These are phyloP conservation scores for Podotricha telesiphe DNA, from an alignment of 2,888 invertebrate species.

Conservation along the genomic window DNA sequence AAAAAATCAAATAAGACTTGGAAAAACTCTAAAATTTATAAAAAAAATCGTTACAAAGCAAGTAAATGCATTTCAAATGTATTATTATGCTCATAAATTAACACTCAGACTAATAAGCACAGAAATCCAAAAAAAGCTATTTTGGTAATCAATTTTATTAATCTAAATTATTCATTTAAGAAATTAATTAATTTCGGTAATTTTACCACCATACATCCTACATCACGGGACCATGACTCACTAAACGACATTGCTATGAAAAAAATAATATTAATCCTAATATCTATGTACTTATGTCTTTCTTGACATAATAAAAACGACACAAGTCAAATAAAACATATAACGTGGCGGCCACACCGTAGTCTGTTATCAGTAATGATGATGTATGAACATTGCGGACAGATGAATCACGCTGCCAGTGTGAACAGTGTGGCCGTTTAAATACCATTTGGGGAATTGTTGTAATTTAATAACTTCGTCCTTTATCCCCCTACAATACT, in stretches of 20 bases:
- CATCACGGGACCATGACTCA: neutral
- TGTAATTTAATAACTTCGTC: too few relatives aligned
- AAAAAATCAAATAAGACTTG: too few relatives aligned
- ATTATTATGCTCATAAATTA: neutral
- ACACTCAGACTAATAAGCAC: neutral
- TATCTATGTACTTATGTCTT: conserved; percentile 1
- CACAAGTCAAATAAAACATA: conserved; percentile 32
- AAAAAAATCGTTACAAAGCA: too few relatives aligned
- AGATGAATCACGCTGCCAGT: conserved; percentile 36
- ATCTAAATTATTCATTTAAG: too few relatives aligned
- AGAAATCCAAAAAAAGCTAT: neutral
- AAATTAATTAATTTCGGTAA: too few relatives aligned
- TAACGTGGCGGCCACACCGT: conserved; percentile 20
- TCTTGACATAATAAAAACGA: conserved; percentile 24
- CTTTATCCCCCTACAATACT: too few relatives aligned
- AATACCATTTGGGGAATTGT: too few relatives aligned
- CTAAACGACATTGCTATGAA: neutral
- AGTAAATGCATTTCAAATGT: too few relatives aligned
- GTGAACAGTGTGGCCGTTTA: too few relatives aligned
- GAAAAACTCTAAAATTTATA: too few relatives aligned
- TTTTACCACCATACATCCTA: neutral
- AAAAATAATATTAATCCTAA: neutral
- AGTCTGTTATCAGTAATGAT: conserved; percentile 37
- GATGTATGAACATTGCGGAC: conserved; percentile 33
- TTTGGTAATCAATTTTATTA: too few relatives aligned